Base-by-base conservation (phyloP, 2,113 vertebrate genomes). In the Athene cunicularia region DNA sequence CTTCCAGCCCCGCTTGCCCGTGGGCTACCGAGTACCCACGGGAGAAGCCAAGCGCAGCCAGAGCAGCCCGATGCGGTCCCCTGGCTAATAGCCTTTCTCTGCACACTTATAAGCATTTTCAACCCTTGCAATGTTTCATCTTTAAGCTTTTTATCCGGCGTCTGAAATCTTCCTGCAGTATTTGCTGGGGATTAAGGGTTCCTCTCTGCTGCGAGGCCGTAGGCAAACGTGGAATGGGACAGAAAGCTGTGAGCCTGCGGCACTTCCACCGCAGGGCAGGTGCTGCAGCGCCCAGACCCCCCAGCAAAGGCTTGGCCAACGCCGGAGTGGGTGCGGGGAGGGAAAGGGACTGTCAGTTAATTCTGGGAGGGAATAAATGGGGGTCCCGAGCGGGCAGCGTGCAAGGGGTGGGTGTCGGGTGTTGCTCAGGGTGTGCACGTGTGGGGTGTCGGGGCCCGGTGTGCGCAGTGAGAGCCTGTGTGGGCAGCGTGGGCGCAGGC, bases 91-190 rank as follows among this genome's bases (percentile, higher is more conserved):
- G 50, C 45, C 1, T 4, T 75, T 79, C 73, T 52, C 72, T 80
- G 41, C 59, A n/a, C 1, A 2, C 45, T 89, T 55, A 88, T 28
- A 73, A 91, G 84, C 52, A 8, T 88, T 88, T 95, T 91, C 86
- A 87, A 45, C 70, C 93, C 86, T 87, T 1, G 2, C 58, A 81
- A 59, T 2, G 0, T 64, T 88, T 91, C 74, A 60, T 79, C 79
- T 87, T 88, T 96, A 96, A 97, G 95, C 91, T 93, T 95, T 97
- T 96, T 88, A 95, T 94, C 92, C 24, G 3, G 62, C 49, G 52
- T 70, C 86, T 74, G 93, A 92, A 93, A 94, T 91, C 94, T 93
- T 96, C 92, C 93, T 43, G 89, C 41, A 27, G 84, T 59, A 59
- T 83, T 90, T 91, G 55, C 75, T 14, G 43, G 20, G 93, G 96